Conservation (phyloP, 2,797 vertebrate genomes). For the Crax fasciolata region DNA sequence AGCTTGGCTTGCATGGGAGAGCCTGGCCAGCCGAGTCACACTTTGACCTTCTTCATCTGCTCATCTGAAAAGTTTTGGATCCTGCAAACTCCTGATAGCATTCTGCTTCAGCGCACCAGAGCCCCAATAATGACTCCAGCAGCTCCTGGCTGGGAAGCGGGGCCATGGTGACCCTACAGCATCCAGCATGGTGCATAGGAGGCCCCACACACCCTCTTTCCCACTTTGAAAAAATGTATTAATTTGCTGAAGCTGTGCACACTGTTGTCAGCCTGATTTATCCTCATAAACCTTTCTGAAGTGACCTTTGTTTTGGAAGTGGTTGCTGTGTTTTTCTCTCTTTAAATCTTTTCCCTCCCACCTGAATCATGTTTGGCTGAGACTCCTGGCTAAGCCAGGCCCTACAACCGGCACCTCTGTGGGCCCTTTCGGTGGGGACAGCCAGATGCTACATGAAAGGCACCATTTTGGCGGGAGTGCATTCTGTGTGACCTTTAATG, state of each 20-base stretch:
- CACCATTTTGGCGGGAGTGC: too few relatives aligned
- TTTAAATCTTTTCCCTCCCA: neutral
- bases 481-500: neutral
- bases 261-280: neutral
- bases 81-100: constrained; percentile 51
- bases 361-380: neutral
- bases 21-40: constrained; percentile 85
- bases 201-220: neutral
- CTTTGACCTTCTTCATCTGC: constrained; percentile 84
- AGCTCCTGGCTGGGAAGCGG: constrained; percentile 13
- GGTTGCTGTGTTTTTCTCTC: accelerated
- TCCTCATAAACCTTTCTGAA: too few relatives aligned
- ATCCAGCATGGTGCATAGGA: accelerated
- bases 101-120: constrained; percentile 67
- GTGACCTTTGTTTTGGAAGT: neutral
- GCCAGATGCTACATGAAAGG: neutral
- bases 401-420: neutral
- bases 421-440: neutral
- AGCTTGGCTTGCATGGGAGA: constrained; percentile 86
- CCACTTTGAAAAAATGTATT: neutral
- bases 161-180: neutral
- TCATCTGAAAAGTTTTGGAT: constrained; percentile 85
- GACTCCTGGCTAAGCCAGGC: neutral
- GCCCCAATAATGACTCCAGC: neutral
- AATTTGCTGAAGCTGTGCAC: accelerated